Evolutionary conservation across 2,797 vertebrate species (phyloP).

Genomic region (Nannoperca australis): DNA sequence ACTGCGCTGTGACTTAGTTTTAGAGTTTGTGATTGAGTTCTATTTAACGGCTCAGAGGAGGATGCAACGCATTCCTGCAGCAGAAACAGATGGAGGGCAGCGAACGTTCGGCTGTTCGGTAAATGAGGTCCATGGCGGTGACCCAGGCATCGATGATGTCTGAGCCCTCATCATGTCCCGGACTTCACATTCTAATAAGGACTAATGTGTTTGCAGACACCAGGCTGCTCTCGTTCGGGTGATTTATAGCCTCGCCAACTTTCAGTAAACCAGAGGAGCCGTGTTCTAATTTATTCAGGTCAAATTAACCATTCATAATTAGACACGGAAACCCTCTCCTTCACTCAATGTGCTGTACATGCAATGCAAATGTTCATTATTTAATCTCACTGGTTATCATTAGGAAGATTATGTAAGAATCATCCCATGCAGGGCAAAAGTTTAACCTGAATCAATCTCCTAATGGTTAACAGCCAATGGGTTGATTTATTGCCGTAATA

Average conservation of each 20-base stretch:
- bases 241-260: slow-evolving; percentile 69
- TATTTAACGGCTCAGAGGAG: slow-evolving; percentile 18
- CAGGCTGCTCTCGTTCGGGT: slow-evolving; percentile 66
- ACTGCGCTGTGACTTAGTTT: not conserved
- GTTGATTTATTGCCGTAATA: slow-evolving; percentile 63
- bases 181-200: slow-evolving; percentile 69
- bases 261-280: slow-evolving; percentile 61
- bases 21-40: slow-evolving; percentile 12
- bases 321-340: slow-evolving; percentile 50
- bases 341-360: slow-evolving; percentile 37
- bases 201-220: slow-evolving; percentile 74
- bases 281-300: slow-evolving; percentile 69
- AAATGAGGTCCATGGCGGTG: slow-evolving; percentile 37
- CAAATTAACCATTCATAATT: slow-evolving; percentile 76
- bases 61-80: not conserved
- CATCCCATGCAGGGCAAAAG: slow-evolving; percentile 32
- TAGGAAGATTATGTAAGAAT: slow-evolving; percentile 48
- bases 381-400: slow-evolving; percentile 59
- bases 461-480: slow-evolving; percentile 57
- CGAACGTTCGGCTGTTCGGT: slow-evolving; percentile 20
- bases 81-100: slow-evolving; percentile 36
- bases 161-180: slow-evolving; percentile 58
- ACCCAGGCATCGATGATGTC: slow-evolving; percentile 35
- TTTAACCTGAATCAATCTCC: slow-evolving; percentile 64
- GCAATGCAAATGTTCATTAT: slow-evolving; percentile 58